phyloP scores from a whole-genome alignment of 2,888 invertebrate species.

The Heteromyza rotundicornis region DNA sequence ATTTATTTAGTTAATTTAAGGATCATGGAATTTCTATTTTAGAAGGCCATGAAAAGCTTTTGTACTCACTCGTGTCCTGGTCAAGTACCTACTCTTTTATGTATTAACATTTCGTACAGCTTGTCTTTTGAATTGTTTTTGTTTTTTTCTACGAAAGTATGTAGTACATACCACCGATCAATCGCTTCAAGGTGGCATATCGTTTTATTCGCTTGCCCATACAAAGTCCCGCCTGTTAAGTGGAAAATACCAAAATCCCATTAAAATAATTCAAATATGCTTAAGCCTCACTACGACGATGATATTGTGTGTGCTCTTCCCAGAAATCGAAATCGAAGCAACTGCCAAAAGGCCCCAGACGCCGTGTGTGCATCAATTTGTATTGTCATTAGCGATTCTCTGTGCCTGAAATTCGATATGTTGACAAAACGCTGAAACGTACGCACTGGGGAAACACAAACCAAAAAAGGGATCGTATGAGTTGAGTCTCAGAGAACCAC shows the following conservation, averaged over 20 bases:
- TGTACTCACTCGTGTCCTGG: no score
- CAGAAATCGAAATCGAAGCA: conserved; percentile 7
- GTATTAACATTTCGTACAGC: no score
- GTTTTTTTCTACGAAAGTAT: background rate
- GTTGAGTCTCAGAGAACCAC: no score
- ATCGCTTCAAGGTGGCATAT: conserved; percentile 28
- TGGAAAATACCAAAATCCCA: conserved; percentile 21
- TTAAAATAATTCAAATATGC: conserved; percentile 24
- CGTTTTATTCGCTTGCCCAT: background rate
- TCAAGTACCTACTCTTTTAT: no score
- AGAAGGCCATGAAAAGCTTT: no score
- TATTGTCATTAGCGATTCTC: conserved; percentile 21
- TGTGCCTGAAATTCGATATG: conserved; percentile 38
- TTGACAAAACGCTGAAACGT: conserved; percentile 44
- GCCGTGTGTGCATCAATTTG: conserved; percentile 17
- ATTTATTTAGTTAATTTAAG: no score
- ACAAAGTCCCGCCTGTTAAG: background rate
- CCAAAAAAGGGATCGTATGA: no score
- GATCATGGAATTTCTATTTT: no score
- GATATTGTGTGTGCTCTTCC: conserved; percentile 9
- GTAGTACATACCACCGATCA: conserved; percentile 8
- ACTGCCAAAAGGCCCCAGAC: conserved; percentile 18
- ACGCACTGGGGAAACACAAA: background rate
- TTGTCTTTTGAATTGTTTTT: no score
- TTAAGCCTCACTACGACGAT: background rate